These are phyloP conservation scores for Manis pentadactyla DNA, from an alignment of 2,797 vertebrate species.

Conservation along the genomic window DNA sequence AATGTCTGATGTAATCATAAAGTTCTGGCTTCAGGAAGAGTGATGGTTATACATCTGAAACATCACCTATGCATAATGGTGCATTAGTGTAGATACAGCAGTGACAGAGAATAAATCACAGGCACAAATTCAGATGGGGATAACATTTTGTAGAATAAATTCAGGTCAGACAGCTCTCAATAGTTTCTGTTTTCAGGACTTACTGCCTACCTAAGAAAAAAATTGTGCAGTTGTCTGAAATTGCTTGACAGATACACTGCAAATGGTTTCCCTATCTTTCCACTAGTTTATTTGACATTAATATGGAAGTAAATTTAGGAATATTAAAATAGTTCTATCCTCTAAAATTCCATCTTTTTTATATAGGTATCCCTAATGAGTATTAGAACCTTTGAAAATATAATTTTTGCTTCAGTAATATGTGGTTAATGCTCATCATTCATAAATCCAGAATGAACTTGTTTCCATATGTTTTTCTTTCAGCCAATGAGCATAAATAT, in stretches of 20 bases:
- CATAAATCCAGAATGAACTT: neutral
- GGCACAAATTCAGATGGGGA: conserved; percentile 74
- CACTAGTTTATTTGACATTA: conserved; percentile 54
- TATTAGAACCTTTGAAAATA: conserved; percentile 15
- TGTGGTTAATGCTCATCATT: neutral
- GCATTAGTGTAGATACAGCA: conserved; percentile 71
- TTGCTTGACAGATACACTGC: conserved; percentile 64
- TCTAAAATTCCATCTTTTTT: conserved; percentile 21
- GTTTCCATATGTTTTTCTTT: conserved; percentile 36
- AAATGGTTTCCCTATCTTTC: conserved; percentile 62
- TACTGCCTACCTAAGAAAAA: conserved; percentile 64
- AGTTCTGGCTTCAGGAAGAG: conserved; percentile 69
- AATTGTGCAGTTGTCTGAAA: conserved; percentile 76
- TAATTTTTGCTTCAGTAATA: conserved; percentile 23
- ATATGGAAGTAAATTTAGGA: conserved; percentile 58
- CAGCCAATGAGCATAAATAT: conserved; percentile 19
- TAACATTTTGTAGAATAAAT: conserved; percentile 79
- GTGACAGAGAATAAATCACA: conserved; percentile 82
- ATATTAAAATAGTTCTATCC: conserved; percentile 42
- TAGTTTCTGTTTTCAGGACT: conserved; percentile 73
- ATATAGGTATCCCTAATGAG: neutral
- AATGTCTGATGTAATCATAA: conserved; percentile 78
- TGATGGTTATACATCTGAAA: conserved; percentile 79
- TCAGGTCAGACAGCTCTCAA: conserved; percentile 72
- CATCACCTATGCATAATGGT: conserved; percentile 74